Conservation (phyloP, 2,113 vertebrate species). For the Corythaixoides concolor region DNA sequence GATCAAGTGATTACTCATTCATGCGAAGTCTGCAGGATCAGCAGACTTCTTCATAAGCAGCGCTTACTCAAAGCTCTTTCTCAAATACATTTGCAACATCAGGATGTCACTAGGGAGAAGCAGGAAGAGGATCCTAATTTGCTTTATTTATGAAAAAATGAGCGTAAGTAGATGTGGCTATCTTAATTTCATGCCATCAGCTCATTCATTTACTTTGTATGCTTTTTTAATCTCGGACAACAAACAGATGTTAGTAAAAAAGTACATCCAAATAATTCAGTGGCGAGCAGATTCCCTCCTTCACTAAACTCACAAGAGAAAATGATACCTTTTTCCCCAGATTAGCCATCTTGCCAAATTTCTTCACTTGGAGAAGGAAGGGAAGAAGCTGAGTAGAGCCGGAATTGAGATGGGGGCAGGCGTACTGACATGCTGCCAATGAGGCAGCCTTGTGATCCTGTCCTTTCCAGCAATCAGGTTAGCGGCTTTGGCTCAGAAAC, state of each 20-base stretch:
- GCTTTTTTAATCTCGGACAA: neutral
- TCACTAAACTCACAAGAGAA: neutral
- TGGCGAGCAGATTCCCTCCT: neutral
- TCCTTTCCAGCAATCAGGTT: neutral
- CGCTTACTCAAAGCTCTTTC: neutral
- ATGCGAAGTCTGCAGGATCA: neutral
- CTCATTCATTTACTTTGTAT: neutral
- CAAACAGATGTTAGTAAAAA: neutral
- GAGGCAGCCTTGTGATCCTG: neutral
- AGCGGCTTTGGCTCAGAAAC: neutral
- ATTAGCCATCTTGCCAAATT: neutral
- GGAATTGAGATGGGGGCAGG: neutral
- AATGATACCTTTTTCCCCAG: neutral
- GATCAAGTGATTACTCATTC: neutral
- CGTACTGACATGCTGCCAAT: accelerated
- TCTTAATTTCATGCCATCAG: neutral
- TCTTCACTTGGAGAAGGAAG: neutral
- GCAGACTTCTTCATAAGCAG: neutral
- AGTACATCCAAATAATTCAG: neutral
- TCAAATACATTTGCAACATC: neutral
- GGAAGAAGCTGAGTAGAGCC: neutral
- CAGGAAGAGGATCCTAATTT: neutral
- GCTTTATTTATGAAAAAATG: neutral
- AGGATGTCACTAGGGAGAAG: neutral
- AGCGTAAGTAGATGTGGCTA: neutral